phyloP scores from a whole-genome alignment of 2,888 invertebrate genomes.

The Unio pictorum region DNA sequence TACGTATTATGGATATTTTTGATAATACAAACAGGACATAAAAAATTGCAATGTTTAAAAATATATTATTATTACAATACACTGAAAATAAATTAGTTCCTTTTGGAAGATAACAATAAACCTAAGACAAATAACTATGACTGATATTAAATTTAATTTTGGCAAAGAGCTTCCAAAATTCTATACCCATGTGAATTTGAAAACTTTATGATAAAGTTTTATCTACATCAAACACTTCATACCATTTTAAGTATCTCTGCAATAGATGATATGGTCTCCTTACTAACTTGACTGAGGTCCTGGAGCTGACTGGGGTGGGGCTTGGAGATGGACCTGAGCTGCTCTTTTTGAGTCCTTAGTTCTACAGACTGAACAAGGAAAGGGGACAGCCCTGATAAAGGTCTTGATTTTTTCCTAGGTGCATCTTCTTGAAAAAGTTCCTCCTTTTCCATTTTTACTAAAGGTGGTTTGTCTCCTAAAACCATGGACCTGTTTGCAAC shows the following conservation, averaged over 20 bases:
- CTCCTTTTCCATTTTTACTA: no score
- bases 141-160: background rate
- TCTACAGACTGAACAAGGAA: slow-evolving; percentile 52
- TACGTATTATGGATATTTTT: no score
- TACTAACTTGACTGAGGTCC: slow-evolving; percentile 42
- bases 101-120: no score
- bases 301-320: slow-evolving; percentile 54
- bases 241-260: slow-evolving; percentile 64
- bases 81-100: no score
- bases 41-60: no score
- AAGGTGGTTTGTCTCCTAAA: no score
- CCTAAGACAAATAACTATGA: no score
- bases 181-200: background rate
- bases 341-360: slow-evolving; percentile 48
- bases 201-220: background rate
- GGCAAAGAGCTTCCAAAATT: background rate
- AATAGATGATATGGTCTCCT: slow-evolving; percentile 47
- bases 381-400: slow-evolving; percentile 25
- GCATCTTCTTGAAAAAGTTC: background rate
- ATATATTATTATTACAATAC: no score
- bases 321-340: slow-evolving; percentile 47
- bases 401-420: slow-evolving; percentile 4
- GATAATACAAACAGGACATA: no score
- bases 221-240: slow-evolving; percentile 8
- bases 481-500: background rate